Evolutionary conservation across 2,888 invertebrate genomes (phyloP), one percentile per base, ranked within the genome.

Genomic region (Drosophila austrosaltans): DNA sequence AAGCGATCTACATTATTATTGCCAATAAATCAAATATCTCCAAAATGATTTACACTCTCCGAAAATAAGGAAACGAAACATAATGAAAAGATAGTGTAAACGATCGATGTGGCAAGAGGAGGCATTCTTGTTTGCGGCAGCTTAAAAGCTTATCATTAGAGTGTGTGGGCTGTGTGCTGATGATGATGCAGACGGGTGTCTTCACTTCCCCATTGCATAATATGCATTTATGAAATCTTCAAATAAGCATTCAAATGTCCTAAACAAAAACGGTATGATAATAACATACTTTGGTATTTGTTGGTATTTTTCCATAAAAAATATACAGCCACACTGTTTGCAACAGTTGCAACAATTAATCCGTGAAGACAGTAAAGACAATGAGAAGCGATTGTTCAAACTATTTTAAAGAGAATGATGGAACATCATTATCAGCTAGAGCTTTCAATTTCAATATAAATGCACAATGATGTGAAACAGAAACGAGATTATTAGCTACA

Each of bases 1-100:
- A 69, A 63, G 42, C 12, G 69, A 72, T 66, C 59, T 72, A 72
- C 76, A 81, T 76, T 73, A 72, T 77, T 76, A 85, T 78, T 78
- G 78, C 76, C 76, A 87, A 87, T 87, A 83, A 83, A 83, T 83
- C 88, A 87, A 79, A 62, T 72, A 78, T 78, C 70, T 72, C 74
- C 57, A 65, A 66, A 72, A 82, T 79, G 77, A 79, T 53, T 60
- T 66, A 59, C 73, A 53, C 32, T 36, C 30, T 39, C 44, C 44
- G 6, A 7, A 42, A 16, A 44, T 25, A 58, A 42, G 40, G 6
- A 16, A 25, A 8, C 42, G 3, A 25, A 10, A 25, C 10, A 28
- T 40, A 12, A 16, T 28, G 39, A 36, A 22, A 36, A 25, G 32
- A 25, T 42, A 16, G 53, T 44, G 8, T 40, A 30, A 39, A 36